phyloP scores from a whole-genome alignment of 2,113 vertebrate genomes.

The Triplophysa siluroides region DNA sequence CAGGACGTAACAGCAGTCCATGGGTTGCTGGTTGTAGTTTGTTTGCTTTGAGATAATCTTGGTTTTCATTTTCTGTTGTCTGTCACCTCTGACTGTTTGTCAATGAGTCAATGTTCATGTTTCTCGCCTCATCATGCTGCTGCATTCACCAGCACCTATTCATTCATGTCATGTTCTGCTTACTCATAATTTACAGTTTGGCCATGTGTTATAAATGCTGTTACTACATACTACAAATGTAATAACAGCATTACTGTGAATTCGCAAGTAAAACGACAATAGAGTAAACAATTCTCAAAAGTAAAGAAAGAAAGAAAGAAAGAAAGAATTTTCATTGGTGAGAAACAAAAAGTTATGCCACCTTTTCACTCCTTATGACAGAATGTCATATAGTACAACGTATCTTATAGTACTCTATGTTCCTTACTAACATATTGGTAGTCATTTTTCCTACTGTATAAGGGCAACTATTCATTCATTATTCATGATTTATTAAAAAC shows the following conservation, averaged over 20 bases:
- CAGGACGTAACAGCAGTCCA: constrained; percentile 65
- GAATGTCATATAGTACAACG: too few relatives aligned
- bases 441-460: too few relatives aligned
- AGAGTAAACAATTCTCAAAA: too few relatives aligned
- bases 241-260: neutral
- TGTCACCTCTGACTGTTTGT: constrained; percentile 67
- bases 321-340: neutral
- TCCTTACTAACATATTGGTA: too few relatives aligned
- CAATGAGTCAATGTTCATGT: constrained; percentile 67
- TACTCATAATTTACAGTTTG: neutral
- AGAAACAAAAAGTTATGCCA: too few relatives aligned
- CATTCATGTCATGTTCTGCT: constrained; percentile 26
- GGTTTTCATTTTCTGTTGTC: constrained; percentile 61
- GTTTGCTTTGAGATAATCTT: constrained; percentile 15
- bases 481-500: too few relatives aligned
- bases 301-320: neutral
- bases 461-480: too few relatives aligned
- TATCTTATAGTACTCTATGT: too few relatives aligned
- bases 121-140: constrained; percentile 52
- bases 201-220: neutral
- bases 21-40: constrained; percentile 54
- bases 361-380: too few relatives aligned
- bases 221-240: constrained; percentile 35
- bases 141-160: constrained; percentile 49
- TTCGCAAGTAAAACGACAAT: neutral